phyloP scores from a whole-genome alignment of 1,140 invertebrate species.

The Acromyrmex charruanus region DNA sequence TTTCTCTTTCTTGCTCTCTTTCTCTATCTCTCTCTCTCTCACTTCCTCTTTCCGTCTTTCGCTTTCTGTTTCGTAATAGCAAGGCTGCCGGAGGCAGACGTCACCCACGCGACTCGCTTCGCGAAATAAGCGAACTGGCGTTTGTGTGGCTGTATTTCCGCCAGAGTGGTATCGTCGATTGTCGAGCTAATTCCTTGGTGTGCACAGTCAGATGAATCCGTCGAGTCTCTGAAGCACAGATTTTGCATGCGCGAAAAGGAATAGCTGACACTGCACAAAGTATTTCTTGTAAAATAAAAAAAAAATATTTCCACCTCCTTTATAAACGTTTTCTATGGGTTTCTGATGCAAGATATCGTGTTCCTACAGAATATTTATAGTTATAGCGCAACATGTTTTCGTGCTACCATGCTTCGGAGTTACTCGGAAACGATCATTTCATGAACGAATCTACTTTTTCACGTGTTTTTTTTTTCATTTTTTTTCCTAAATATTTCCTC shows the following conservation, averaged over 20 bases:
- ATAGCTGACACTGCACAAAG: background rate
- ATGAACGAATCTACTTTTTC: background rate
- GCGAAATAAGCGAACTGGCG: conserved; percentile 57
- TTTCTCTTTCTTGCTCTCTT: too few relatives aligned
- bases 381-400: conserved; percentile 7
- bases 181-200: conserved; percentile 52
- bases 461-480: background rate
- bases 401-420: background rate
- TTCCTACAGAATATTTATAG: background rate
- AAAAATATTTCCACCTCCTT: background rate
- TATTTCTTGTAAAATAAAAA: background rate
- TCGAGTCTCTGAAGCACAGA: conserved; percentile 12
- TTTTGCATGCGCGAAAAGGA: background rate
- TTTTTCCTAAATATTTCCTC: background rate
- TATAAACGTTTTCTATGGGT: background rate
- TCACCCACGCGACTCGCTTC: conserved; percentile 58
- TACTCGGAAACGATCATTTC: conserved; percentile 4
- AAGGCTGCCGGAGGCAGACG: conserved; percentile 53
- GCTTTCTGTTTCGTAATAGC: conserved; percentile 16
- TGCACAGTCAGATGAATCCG: conserved; percentile 26
- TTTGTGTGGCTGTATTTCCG: conserved; percentile 54
- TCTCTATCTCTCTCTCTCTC: conserved; percentile 5
- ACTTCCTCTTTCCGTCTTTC: conserved; percentile 10
- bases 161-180: conserved; percentile 54
- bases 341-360: background rate